These are phyloP conservation scores for Rhinogobius similis DNA, from an alignment of 2,113 vertebrate species.

Conservation along the genomic window DNA sequence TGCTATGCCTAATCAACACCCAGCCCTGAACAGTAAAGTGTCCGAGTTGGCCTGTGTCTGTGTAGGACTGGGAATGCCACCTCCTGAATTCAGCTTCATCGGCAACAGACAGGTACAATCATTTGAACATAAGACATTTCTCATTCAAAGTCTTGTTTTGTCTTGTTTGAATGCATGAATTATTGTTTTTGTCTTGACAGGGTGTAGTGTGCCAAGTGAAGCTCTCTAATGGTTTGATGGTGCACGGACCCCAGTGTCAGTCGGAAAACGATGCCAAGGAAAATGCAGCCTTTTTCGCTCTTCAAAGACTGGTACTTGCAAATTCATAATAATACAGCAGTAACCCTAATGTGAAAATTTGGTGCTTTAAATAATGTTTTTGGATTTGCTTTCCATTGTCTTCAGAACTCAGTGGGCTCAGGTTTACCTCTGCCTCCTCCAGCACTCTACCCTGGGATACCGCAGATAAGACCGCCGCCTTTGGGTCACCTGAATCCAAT, in stretches of 20 bases:
- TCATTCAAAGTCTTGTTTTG: neutral
- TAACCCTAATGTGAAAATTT: neutral
- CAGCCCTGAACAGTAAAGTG: constrained; percentile 78
- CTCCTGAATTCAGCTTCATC: constrained; percentile 89
- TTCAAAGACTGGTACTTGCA: constrained; percentile 88
- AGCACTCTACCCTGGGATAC: constrained; percentile 83
- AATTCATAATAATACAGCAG: neutral
- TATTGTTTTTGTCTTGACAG: constrained; percentile 59
- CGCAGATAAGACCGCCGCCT: constrained; percentile 78
- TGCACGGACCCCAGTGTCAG: constrained; percentile 90
- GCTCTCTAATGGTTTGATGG: constrained; percentile 87
- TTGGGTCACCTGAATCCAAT: constrained; percentile 78
- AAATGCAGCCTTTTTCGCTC: constrained; percentile 89
- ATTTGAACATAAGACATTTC: neutral
- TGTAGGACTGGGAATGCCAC: constrained; percentile 86
- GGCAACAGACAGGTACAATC: constrained; percentile 86
- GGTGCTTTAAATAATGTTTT: neutral
- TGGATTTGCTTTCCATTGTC: constrained; percentile 13
- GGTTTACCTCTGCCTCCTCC: constrained; percentile 85
- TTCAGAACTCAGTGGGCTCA: constrained; percentile 85
- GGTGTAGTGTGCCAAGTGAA: constrained; percentile 92
- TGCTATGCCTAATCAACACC: constrained; percentile 19
- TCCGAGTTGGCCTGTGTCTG: constrained; percentile 87
- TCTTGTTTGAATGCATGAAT: neutral
- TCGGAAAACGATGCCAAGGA: constrained; percentile 94